Evolutionary conservation across 2,113 vertebrate species (phyloP).

Genomic region (Erythrocebus patas): DNA sequence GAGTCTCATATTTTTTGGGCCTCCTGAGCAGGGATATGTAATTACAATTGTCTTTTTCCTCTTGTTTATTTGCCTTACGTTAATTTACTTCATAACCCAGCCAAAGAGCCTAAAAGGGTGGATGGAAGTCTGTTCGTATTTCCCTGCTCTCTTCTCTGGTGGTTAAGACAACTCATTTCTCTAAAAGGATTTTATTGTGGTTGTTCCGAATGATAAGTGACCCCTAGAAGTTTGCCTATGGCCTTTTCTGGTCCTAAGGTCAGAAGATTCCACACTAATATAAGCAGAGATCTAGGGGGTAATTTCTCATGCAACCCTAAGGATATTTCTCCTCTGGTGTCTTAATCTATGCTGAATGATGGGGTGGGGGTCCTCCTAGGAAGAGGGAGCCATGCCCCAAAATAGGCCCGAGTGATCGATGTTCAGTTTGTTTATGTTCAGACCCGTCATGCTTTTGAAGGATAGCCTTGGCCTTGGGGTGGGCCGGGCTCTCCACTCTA

Average conservation of each 20-base stretch:
- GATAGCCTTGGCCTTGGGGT: neutral
- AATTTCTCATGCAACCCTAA: neutral
- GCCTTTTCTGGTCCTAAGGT: neutral
- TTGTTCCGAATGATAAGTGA: neutral
- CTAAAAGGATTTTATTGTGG: neutral
- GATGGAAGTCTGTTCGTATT: neutral
- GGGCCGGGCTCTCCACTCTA: neutral
- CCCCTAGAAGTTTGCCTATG: neutral
- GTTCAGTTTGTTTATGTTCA: neutral
- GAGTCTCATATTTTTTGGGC: neutral
- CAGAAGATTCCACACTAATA: neutral
- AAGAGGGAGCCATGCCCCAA: rapidly evolving
- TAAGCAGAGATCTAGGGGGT: neutral
- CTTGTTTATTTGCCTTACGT: neutral
- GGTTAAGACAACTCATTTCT: neutral
- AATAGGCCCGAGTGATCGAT: neutral
- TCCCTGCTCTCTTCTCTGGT: neutral
- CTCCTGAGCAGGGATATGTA: neutral
- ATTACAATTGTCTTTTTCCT: neutral
- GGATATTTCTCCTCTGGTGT: neutral
- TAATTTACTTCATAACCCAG: neutral
- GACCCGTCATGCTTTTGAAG: neutral
- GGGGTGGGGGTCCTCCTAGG: neutral
- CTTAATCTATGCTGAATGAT: neutral
- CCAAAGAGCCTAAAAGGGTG: neutral